phyloP scores from a whole-genome alignment of 2,888 invertebrate genomes.

The Ceraclea dissimilis region DNA sequence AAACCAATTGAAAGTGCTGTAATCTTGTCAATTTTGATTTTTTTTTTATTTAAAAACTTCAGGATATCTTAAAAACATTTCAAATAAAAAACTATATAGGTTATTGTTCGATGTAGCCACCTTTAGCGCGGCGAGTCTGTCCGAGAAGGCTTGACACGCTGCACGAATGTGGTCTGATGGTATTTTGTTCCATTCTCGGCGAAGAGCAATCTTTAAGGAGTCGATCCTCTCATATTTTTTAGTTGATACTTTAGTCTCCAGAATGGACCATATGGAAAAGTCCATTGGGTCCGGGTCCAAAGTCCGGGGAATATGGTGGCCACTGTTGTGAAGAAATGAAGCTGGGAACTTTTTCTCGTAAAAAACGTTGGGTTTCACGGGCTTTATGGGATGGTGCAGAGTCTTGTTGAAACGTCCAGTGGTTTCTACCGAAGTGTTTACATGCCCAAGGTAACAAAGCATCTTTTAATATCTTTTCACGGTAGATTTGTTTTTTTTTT shows the following conservation, averaged over 20 bases:
- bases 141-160: slow-evolving; percentile 2
- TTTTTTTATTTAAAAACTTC: neutral
- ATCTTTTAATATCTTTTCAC: neutral
- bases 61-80: neutral
- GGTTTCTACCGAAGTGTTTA: slow-evolving; percentile 1
- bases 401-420: slow-evolving; percentile 7
- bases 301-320: slow-evolving; percentile 12
- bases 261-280: slow-evolving; percentile 14
- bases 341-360: neutral
- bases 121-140: neutral
- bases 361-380: neutral
- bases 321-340: slow-evolving; percentile 4
- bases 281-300: slow-evolving; percentile 6
- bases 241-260: slow-evolving; percentile 10
- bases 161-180: slow-evolving; percentile 5
- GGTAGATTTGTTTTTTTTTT: no score
- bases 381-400: slow-evolving; percentile 4
- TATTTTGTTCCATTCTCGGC: slow-evolving; percentile 7
- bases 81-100: neutral
- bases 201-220: slow-evolving; percentile 7
- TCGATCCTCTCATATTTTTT: slow-evolving; percentile 9
- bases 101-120: slow-evolving; percentile 1
- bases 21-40: neutral
- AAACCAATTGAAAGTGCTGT: neutral
- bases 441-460: slow-evolving; percentile 3